Percentiles rank a stretch among this genome's conserved stretches.
These are phyloP conservation scores for Erannis defoliaria DNA, from an alignment of 2,888 invertebrate genomes.

Conservation along the genomic window DNA sequence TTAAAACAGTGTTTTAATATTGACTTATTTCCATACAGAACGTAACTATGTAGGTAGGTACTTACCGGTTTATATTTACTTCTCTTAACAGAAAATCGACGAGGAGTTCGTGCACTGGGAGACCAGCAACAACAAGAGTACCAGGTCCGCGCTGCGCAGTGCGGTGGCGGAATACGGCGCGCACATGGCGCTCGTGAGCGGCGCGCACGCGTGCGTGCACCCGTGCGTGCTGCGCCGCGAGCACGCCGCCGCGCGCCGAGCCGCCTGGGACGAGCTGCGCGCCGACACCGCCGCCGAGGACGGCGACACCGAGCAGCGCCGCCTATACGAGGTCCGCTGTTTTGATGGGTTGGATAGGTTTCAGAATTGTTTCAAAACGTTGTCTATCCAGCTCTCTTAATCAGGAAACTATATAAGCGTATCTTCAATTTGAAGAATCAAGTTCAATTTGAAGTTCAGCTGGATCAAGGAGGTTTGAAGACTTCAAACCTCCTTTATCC, in stretches of 20 bases:
- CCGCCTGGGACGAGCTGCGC: conserved; percentile 23
- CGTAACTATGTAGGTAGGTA: no score
- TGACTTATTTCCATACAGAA: no score
- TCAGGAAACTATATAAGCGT: no score
- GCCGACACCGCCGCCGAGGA: conserved; percentile 1
- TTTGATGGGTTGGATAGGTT: no score
- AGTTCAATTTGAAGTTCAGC: no score
- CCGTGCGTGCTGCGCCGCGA: conserved; percentile 23
- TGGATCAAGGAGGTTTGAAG: no score
- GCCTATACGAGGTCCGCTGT: conserved; percentile 5
- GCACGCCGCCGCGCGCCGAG: conserved; percentile 22
- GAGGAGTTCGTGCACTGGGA: conserved; percentile 26
- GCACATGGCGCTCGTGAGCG: conserved; percentile 45
- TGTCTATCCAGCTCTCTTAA: no score
- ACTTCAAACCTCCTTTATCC: no score
- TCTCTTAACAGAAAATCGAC: conserved; percentile 30
- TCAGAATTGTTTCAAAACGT: no score
- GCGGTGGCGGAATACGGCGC: conserved; percentile 32
- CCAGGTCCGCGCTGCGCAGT: conserved; percentile 26
- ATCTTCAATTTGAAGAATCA: no score
- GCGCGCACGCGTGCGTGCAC: conserved; percentile 24
- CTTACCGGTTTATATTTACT: no score
- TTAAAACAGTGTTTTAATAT: no score
- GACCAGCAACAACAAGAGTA: conserved; percentile 22
- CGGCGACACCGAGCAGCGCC: conserved; percentile 10